These are phyloP conservation scores for Stichodactyla helianthus DNA, from an alignment of 64 coral and sea anemone species.

Conservation along the genomic window DNA sequence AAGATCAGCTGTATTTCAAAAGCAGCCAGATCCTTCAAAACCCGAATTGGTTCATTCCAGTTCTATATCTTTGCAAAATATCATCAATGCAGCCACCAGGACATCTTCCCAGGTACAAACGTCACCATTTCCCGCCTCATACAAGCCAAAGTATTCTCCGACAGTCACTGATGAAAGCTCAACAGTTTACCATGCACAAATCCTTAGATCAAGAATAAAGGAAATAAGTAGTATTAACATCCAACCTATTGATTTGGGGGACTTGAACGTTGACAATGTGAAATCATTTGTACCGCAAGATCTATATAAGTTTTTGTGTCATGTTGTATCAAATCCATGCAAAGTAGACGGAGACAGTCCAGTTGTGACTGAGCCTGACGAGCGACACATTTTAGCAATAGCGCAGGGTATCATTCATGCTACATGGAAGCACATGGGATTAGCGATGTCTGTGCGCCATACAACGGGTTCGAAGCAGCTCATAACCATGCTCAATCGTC, in stretches of 20 bases:
- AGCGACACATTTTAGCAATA: conserved; percentile 34
- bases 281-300: conserved; percentile 5
- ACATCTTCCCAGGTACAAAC: neutral
- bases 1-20: conserved; percentile 22
- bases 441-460: conserved; percentile 48
- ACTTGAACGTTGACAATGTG: conserved; percentile 17
- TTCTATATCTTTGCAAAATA: conserved; percentile 15
- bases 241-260: conserved; percentile 36
- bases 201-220: conserved; percentile 9
- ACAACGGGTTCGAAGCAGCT: conserved; percentile 45
- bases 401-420: conserved; percentile 50
- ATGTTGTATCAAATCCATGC: neutral
- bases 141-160: neutral
- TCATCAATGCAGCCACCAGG: conserved; percentile 24
- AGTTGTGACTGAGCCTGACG: neutral
- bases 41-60: conserved; percentile 39
- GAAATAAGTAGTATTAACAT: conserved; percentile 11
- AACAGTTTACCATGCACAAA: conserved; percentile 19
- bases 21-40: conserved; percentile 29
- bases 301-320: conserved; percentile 22
- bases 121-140: neutral
- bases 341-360: neutral
- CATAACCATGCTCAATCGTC: conserved; percentile 35
- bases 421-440: conserved; percentile 48
- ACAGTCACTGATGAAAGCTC: neutral